phyloP scores from a whole-genome alignment of 2,888 invertebrate genomes.

The Sepioteuthis lessoniana region DNA sequence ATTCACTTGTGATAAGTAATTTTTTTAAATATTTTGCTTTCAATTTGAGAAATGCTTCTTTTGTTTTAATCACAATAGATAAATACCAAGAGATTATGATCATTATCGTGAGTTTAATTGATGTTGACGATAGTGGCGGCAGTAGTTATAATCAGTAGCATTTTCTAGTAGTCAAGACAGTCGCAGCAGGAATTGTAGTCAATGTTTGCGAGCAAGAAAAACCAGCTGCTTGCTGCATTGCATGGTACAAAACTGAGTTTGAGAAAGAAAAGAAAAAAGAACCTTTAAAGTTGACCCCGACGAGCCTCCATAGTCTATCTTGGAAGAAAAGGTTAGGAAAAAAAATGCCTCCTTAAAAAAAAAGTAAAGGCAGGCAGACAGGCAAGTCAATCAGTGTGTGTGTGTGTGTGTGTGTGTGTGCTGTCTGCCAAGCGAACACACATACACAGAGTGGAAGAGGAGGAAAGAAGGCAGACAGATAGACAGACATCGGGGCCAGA shows the following conservation, averaged over 20 bases:
- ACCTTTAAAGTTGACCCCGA: constrained; percentile 2
- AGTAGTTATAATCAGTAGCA: background rate
- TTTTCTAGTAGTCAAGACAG: constrained; percentile 33
- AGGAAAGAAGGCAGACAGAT: constrained; percentile 24
- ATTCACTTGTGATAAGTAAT: background rate
- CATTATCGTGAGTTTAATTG: background rate
- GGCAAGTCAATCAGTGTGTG: constrained; percentile 25
- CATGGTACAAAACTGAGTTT: background rate
- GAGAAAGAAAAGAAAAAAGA: background rate
- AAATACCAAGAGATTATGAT: background rate
- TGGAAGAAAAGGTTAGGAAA: background rate
- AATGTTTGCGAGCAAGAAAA: background rate
- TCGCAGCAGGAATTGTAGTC: background rate
- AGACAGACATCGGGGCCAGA: constrained; percentile 40
- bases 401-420: background rate
- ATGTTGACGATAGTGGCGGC: background rate
- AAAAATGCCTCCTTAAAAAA: background rate
- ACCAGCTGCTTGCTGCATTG: background rate
- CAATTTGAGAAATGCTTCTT: background rate
- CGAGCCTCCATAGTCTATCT: constrained; percentile 39
- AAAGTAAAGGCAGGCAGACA: background rate
- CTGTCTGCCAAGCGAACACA: background rate
- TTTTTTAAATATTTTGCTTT: background rate
- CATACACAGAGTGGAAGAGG: background rate
- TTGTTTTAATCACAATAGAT: background rate